Evolutionary conservation across 92 coral and sea anemone genomes (phyloP).

Genomic region (Anthopleura xanthogrammica): DNA sequence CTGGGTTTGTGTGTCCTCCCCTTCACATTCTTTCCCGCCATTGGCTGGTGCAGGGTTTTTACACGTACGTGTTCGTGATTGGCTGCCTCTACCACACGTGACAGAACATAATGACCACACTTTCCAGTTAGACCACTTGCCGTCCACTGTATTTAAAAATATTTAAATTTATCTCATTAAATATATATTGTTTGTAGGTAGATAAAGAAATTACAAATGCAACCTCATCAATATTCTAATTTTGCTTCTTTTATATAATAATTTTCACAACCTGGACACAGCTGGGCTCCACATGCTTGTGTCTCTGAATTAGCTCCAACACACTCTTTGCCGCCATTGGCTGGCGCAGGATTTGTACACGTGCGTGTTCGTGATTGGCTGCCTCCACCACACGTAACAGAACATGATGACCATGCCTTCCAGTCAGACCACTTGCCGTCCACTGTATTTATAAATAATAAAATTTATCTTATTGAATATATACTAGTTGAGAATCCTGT

Average conservation of each 20-base stretch:
- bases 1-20: not conserved
- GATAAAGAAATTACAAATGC: no score
- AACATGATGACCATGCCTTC: not conserved
- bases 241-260: no score
- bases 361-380: slow-evolving; percentile 35
- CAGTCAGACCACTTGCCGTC: slow-evolving; percentile 37
- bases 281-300: no score
- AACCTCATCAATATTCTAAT: no score
- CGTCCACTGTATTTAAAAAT: not conserved
- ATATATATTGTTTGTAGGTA: no score
- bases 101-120: slow-evolving; percentile 15
- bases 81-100: slow-evolving; percentile 32
- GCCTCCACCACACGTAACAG: slow-evolving; percentile 16
- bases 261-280: no score
- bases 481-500: no score
- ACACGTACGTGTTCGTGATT: slow-evolving; percentile 26
- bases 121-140: slow-evolving; percentile 17
- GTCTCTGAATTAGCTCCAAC: no score
- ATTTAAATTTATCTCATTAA: no score
- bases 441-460: no score
- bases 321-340: not conserved
- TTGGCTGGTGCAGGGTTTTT: slow-evolving; percentile 29
- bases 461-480: no score
- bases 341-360: no score
- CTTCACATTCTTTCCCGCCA: slow-evolving; percentile 19